phyloP scores from a whole-genome alignment of 2,797 vertebrate species.

The Sylvilagus floridanus region DNA sequence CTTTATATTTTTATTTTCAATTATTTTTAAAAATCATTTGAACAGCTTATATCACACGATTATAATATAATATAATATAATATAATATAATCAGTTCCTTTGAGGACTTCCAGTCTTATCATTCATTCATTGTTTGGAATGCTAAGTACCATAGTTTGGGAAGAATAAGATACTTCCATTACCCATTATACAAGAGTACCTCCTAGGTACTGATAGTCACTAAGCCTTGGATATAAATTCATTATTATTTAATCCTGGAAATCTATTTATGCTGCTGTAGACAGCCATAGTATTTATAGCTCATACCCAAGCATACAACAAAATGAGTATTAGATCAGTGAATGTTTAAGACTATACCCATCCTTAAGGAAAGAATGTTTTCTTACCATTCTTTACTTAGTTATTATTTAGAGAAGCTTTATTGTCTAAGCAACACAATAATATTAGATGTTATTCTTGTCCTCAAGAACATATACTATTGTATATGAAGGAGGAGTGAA shows the following conservation, averaged over 20 bases:
- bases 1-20: background rate
- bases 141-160: background rate
- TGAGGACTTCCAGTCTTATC: background rate
- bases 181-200: background rate
- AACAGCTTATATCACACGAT: background rate
- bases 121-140: background rate
- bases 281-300: background rate
- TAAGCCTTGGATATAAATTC: background rate
- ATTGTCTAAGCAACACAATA: background rate
- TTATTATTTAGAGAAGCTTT: slow-evolving; percentile 9
- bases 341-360: background rate
- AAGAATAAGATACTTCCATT: slow-evolving; percentile 5
- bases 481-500: no score
- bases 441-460: background rate
- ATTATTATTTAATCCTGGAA: background rate
- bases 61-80: slow-evolving; percentile 3
- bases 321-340: background rate
- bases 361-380: background rate
- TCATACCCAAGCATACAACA: background rate
- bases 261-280: background rate
- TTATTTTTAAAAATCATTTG: background rate
- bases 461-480: background rate
- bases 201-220: background rate
- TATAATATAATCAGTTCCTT: slow-evolving; percentile 6
- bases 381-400: background rate